These are phyloP conservation scores for Panzeria rudis DNA, from an alignment of 2,888 invertebrate genomes.

Conservation along the genomic window DNA sequence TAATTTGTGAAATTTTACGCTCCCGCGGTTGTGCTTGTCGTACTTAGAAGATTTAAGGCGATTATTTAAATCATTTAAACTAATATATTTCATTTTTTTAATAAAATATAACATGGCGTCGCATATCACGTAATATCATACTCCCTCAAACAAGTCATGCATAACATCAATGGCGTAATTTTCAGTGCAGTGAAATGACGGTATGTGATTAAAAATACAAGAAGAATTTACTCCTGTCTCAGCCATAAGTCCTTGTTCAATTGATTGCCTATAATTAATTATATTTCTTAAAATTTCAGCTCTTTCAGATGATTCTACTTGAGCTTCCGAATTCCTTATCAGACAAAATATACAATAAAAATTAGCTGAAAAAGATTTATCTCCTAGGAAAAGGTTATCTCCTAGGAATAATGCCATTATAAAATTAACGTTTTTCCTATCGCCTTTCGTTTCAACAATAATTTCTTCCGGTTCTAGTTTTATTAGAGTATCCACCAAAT, in stretches of 20 bases:
- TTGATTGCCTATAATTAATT: constrained; percentile 7
- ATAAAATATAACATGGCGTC: constrained; percentile 17
- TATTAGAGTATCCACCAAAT: too few relatives aligned
- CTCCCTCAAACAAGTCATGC: constrained; percentile 24
- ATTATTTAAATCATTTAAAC: not conserved
- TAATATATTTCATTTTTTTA: constrained; percentile 13
- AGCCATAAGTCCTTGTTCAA: not conserved
- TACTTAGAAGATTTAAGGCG: not conserved
- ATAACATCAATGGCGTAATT: constrained; percentile 25
- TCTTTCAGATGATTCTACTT: not conserved
- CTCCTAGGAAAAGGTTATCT: too few relatives aligned
- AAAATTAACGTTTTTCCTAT: too few relatives aligned
- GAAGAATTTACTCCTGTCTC: constrained; percentile 9
- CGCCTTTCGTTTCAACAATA: too few relatives aligned
- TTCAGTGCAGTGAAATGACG: constrained; percentile 21
- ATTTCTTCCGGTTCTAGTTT: too few relatives aligned
- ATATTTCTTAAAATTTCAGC: constrained; percentile 4
- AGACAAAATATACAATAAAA: constrained; percentile 5
- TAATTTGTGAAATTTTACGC: constrained; percentile 10
- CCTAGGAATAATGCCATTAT: too few relatives aligned
- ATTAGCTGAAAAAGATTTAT: not conserved
- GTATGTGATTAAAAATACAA: constrained; percentile 7
- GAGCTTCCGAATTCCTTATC: not conserved
- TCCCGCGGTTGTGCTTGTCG: constrained; percentile 3
- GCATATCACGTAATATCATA: constrained; percentile 13